Base-by-base conservation (phyloP, 2,888 invertebrate genomes). In the Scaptomyza flava region DNA sequence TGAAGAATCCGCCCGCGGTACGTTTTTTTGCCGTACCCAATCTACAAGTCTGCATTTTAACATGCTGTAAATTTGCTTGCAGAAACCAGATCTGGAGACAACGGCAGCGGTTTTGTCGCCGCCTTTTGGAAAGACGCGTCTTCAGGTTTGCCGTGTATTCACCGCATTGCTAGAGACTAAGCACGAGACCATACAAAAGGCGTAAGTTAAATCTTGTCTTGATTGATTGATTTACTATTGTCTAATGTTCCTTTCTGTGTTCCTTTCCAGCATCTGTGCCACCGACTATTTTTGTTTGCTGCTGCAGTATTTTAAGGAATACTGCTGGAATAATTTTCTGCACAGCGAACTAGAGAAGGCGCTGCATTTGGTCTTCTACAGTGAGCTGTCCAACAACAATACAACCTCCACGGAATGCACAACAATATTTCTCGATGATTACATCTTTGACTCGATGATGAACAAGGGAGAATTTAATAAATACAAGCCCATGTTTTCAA, bases 301-400 rank as follows among this genome's bases (percentile, higher is more conserved):
- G 87, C 93, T 98, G 94, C 96, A 97, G 92, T 94, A 98, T 92
- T 96, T 98, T 94, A 97, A 98, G 93, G 94, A 94, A 91, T 97
- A 96, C 93, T 94, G 95, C 76, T 96, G 97, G 96, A 98, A 99
- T 93, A 98, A 98, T 93, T 98, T 99, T 93, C 94, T 99, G 91
- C 98, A 99, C 93, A 96, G 96, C 79, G 96, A 97, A 93, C 96
- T 97, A 79, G 95, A 96, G 91, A 94, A 95, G 91, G 96, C 96
- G 91, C 93, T 98, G 82, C 93, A 93, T 68, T 93, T 95, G 92
- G 95, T 96, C 88, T 94, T 97, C 87, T 77, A 90, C 64, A 87
- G 87, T 62, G 83, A 84, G 77, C 72, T 81, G 73, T 79, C 87
- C 45, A 92, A 92, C 67, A 90, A 90, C 77, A 91, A 91, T 64